Evolutionary conservation across 2,113 vertebrate species (phyloP).

Genomic region (Addax nasomaculatus): DNA sequence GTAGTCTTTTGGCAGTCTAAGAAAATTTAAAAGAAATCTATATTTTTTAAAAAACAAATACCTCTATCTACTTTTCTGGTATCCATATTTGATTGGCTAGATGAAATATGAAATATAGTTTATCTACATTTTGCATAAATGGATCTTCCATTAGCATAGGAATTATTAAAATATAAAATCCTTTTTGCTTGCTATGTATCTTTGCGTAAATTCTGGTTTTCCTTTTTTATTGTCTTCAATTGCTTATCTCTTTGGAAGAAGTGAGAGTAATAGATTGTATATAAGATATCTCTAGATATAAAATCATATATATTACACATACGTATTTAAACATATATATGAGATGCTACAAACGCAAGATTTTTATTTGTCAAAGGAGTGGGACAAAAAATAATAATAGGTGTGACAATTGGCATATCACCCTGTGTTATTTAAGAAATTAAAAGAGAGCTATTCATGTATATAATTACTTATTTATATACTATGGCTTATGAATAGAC

Average conservation of each 20-base stretch:
- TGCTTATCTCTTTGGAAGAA: background rate
- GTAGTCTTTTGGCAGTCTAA: background rate
- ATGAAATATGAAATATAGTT: background rate
- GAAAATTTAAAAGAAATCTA: background rate
- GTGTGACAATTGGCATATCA: background rate
- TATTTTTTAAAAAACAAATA: background rate
- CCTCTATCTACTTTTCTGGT: background rate
- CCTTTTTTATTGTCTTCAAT: background rate
- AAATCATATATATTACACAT: background rate
- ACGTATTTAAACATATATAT: background rate
- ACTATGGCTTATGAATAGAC: background rate
- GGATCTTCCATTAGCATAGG: background rate
- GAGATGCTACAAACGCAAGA: background rate
- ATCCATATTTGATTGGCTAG: background rate
- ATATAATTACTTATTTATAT: background rate
- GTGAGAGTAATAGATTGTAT: background rate
- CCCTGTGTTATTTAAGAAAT: conserved; percentile 11
- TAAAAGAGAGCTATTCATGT: background rate
- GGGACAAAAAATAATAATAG: background rate
- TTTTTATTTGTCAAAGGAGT: background rate
- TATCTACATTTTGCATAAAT: background rate
- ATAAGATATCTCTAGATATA: background rate
- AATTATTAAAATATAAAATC: conserved; percentile 8
- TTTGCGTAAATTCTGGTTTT: background rate
- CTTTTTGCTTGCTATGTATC: background rate